A percentile compares a stretch with the other conserved stretches of the same genome.
phyloP scores from a whole-genome alignment of 2,797 vertebrate species.

The Liasis olivaceus region DNA sequence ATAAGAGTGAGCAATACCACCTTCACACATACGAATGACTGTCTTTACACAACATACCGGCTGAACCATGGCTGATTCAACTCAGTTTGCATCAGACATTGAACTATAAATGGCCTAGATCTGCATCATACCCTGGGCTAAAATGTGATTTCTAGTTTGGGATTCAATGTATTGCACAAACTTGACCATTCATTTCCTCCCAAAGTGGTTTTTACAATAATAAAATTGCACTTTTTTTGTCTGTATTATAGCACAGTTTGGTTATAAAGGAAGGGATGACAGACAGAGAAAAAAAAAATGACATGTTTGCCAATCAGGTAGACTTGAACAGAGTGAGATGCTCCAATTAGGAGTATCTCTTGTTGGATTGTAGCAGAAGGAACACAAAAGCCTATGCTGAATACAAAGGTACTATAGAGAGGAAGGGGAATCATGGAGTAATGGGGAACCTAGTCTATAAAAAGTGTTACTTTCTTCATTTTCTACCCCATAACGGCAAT shows the following conservation, averaged over 20 bases:
- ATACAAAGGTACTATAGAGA: background rate
- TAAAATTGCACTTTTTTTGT: background rate
- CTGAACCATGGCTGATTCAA: background rate
- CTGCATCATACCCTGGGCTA: background rate
- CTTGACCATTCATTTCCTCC: background rate
- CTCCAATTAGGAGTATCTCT: background rate
- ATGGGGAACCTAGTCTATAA: background rate
- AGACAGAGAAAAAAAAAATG: background rate
- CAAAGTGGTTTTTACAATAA: background rate
- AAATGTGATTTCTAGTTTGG: background rate
- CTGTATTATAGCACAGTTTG: background rate
- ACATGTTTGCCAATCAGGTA: background rate
- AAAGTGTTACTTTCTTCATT: background rate
- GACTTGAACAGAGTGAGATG: background rate
- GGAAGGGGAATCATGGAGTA: background rate
- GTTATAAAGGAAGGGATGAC: background rate
- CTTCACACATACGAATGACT: background rate
- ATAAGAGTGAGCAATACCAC: background rate
- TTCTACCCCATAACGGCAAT: background rate
- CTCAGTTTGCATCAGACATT: background rate
- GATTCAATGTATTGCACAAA: background rate
- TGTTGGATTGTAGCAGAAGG: background rate
- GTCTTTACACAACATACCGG: background rate
- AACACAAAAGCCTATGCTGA: background rate
- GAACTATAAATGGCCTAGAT: background rate